Conservation (phyloP, 2,888 invertebrate genomes). For the Orgyia antiqua region DNA sequence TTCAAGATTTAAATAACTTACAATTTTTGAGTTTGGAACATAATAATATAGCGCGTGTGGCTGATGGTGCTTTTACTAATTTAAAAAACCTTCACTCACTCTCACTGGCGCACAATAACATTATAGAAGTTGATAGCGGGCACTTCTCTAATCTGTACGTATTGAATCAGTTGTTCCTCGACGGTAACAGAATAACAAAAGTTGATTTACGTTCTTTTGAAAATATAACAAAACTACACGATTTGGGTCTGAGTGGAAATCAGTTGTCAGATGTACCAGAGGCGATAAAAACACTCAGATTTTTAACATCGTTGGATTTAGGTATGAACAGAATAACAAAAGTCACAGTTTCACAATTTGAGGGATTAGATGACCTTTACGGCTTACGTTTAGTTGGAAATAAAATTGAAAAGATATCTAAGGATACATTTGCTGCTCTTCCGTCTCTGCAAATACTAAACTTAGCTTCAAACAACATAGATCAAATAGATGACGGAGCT, state of each 20-base stretch:
- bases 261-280: conserved; percentile 82
- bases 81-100: conserved; percentile 87
- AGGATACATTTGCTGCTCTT: conserved; percentile 84
- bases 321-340: conserved; percentile 88
- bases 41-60: conserved; percentile 83
- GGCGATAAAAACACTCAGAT: conserved; percentile 82
- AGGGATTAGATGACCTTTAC: conserved; percentile 85
- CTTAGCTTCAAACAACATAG: conserved; percentile 87
- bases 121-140: conserved; percentile 82
- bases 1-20: conserved; percentile 85
- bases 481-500: conserved; percentile 86
- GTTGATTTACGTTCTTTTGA: conserved; percentile 85
- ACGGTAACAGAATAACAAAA: conserved; percentile 84
- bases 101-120: conserved; percentile 84
- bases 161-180: conserved; percentile 84
- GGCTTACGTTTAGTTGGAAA: conserved; percentile 89
- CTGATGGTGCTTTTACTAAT: conserved; percentile 85
- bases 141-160: conserved; percentile 86
- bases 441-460: conserved; percentile 87
- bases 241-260: conserved; percentile 87
- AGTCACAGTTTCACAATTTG: conserved; percentile 84
- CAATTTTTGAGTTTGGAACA: conserved; percentile 86
- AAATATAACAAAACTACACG: conserved; percentile 87
- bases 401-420: conserved; percentile 85
- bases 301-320: conserved; percentile 87